Evolutionary conservation across 2,113 vertebrate genomes (phyloP).

Genomic region (Vicugna pacos): DNA sequence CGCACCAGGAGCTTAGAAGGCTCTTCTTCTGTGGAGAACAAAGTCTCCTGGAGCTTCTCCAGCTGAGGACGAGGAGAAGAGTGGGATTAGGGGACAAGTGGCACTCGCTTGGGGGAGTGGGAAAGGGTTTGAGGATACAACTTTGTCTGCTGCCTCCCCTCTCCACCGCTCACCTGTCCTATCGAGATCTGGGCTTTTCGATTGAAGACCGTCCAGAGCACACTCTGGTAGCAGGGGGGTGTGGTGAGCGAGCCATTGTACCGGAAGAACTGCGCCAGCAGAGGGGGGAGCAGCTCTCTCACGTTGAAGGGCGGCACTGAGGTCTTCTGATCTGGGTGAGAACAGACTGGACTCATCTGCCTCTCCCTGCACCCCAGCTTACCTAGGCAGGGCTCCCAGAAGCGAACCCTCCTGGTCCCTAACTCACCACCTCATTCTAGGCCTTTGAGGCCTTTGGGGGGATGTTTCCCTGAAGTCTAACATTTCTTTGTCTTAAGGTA

Average conservation of each 20-base stretch:
- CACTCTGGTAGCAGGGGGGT: slow-evolving; percentile 93
- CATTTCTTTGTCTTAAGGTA: not conserved
- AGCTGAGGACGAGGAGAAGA: slow-evolving; percentile 75
- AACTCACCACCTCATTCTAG: not conserved
- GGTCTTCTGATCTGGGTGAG: slow-evolving; percentile 88
- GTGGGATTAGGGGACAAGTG: not conserved
- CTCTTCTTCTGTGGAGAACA: slow-evolving; percentile 69
- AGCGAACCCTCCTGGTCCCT: not conserved
- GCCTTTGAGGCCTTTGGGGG: not conserved
- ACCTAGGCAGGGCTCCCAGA: not conserved
- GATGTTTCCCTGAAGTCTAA: not conserved
- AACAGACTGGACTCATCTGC: not conserved
- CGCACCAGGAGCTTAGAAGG: slow-evolving; percentile 59
- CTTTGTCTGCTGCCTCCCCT: not conserved
- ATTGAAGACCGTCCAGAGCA: slow-evolving; percentile 93
- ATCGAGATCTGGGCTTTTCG: slow-evolving; percentile 89
- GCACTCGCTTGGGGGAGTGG: not conserved
- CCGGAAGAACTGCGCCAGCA: slow-evolving; percentile 91
- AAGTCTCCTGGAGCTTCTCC: slow-evolving; percentile 82
- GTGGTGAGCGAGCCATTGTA: slow-evolving; percentile 97
- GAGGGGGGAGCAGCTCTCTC: slow-evolving; percentile 88
- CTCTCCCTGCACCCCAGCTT: not conserved
- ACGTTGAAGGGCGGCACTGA: slow-evolving; percentile 91
- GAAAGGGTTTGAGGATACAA: not conserved
- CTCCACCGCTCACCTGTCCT: slow-evolving; percentile 87